These are phyloP conservation scores for Corythaixoides concolor DNA, from an alignment of 2,113 vertebrate genomes.

Conservation along the genomic window DNA sequence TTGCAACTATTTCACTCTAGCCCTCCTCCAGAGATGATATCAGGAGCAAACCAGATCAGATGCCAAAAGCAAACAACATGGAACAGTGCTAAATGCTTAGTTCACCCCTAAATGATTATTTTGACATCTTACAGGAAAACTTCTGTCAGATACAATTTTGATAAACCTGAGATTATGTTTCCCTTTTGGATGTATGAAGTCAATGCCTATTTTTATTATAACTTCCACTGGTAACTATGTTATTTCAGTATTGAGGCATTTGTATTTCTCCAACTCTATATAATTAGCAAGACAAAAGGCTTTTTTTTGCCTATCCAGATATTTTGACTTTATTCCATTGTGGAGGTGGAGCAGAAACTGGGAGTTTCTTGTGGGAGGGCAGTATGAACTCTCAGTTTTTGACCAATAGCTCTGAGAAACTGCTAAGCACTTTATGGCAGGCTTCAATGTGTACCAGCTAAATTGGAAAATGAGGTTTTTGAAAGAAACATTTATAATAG, in stretches of 20 bases:
- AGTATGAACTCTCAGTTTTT: not conserved
- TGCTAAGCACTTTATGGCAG: not conserved
- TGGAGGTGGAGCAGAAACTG: not conserved
- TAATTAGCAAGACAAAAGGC: constrained; percentile 24
- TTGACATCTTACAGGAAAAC: constrained; percentile 13
- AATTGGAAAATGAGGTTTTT: not conserved
- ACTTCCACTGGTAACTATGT: not conserved
- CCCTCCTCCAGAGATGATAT: not conserved
- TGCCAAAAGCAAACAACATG: not conserved
- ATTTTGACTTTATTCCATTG: not conserved
- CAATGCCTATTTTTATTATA: constrained; percentile 31
- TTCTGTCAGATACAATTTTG: not conserved
- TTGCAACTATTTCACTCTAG: not conserved
- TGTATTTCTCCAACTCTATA: constrained; percentile 12
- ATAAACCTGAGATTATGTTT: constrained; percentile 8
- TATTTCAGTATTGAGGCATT: constrained; percentile 43
- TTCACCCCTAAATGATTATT: not conserved
- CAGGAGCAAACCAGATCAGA: not conserved
- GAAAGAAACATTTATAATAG: not conserved
- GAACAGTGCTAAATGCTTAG: not conserved
- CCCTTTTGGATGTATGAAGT: not conserved
- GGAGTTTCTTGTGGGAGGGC: not conserved
- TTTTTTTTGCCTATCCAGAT: not conserved
- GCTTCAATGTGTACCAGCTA: not conserved
- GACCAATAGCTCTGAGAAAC: not conserved